These are phyloP conservation scores for Bembecia ichneumoniformis DNA, from an alignment of 2,888 invertebrate species.

Conservation along the genomic window DNA sequence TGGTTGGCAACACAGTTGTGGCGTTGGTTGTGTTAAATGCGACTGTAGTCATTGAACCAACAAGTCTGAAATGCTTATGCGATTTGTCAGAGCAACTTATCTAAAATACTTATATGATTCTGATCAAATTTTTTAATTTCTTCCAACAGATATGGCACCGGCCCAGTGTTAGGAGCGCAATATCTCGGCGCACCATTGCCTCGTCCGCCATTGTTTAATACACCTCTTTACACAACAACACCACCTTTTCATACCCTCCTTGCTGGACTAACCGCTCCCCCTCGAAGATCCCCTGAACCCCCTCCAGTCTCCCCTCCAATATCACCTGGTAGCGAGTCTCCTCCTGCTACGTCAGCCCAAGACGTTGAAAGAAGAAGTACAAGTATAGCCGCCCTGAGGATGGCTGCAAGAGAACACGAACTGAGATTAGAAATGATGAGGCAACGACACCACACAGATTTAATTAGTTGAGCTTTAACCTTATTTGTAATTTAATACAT, in stretches of 20 bases:
- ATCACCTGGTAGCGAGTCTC: constrained; percentile 67
- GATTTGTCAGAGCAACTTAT: neutral
- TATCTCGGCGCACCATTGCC: constrained; percentile 67
- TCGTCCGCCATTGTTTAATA: constrained; percentile 70
- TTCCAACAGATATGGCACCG: constrained; percentile 42
- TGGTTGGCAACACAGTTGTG: no score
- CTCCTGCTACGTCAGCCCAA: constrained; percentile 66
- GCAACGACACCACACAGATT: constrained; percentile 81
- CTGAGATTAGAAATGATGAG: constrained; percentile 85
- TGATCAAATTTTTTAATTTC: neutral
- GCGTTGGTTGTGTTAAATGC: no score
- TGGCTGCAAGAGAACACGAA: constrained; percentile 93
- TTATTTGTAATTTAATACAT: no score
- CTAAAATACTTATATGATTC: neutral
- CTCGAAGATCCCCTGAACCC: constrained; percentile 55
- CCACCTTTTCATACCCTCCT: constrained; percentile 59
- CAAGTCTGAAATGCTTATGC: neutral
- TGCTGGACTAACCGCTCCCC: constrained; percentile 60
- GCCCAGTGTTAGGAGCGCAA: constrained; percentile 51
- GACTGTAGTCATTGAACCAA: neutral
- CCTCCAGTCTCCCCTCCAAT: constrained; percentile 70
- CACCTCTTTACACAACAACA: constrained; percentile 76
- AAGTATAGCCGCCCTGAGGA: constrained; percentile 87
- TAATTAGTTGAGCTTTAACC: constrained; percentile 78
- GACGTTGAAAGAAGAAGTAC: constrained; percentile 88